phyloP scores from a whole-genome alignment of 1,140 invertebrate species.

The Druon quercuslanigerum region DNA sequence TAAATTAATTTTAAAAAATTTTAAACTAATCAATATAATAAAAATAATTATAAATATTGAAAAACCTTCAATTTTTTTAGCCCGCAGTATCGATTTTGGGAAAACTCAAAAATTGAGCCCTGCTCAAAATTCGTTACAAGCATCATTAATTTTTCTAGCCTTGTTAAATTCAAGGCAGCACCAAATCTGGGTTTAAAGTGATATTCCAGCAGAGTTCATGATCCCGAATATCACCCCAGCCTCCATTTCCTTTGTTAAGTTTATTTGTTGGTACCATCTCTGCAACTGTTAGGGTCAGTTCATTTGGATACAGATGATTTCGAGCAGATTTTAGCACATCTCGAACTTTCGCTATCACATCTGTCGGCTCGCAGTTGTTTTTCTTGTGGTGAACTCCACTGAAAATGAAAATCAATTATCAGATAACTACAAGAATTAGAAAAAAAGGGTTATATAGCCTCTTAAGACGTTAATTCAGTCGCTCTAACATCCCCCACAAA shows the following conservation, averaged over 20 bases:
- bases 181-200: slow-evolving; percentile 69
- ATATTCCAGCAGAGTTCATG: slow-evolving; percentile 79
- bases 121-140: slow-evolving; percentile 26
- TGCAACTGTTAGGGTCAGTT: slow-evolving; percentile 83
- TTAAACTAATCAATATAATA: background rate
- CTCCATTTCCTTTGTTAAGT: slow-evolving; percentile 95
- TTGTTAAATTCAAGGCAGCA: slow-evolving; percentile 56
- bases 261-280: slow-evolving; percentile 87
- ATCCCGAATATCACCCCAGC: slow-evolving; percentile 94
- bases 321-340: slow-evolving; percentile 85
- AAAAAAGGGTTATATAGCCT: too few species aligned
- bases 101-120: background rate
- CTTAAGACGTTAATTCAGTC: too few species aligned
- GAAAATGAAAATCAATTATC: slow-evolving; percentile 62
- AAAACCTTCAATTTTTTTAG: too few species aligned
- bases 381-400: slow-evolving; percentile 98
- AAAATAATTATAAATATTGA: background rate
- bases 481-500: too few species aligned
- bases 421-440: background rate
- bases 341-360: slow-evolving; percentile 91
- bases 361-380: slow-evolving; percentile 91
- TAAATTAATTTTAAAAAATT: background rate
- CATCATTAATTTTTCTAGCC: background rate
- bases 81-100: background rate
- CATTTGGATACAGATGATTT: slow-evolving; percentile 90